These are phyloP conservation scores for Penaeus indicus DNA, from an alignment of 1,140 invertebrate species.

Conservation along the genomic window DNA sequence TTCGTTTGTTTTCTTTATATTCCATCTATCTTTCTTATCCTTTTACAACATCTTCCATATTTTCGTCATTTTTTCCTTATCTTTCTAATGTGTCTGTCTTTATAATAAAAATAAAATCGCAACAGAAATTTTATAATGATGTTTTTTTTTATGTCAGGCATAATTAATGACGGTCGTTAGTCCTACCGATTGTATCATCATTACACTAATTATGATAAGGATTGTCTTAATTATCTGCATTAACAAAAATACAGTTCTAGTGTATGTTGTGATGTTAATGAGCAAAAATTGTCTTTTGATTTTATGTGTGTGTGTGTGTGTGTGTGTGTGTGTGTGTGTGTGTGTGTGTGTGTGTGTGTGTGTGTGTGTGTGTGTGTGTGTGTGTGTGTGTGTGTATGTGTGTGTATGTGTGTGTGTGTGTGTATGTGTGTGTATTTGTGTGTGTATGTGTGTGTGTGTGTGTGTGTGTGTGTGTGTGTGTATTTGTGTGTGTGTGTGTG, in stretches of 20 bases:
- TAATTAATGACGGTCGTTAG: too few relatives aligned
- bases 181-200: too few relatives aligned
- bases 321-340: neutral
- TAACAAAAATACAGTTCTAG: neutral
- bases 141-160: neutral
- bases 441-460: slow-evolving; percentile 13
- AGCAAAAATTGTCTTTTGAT: too few relatives aligned
- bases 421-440: slow-evolving; percentile 33
- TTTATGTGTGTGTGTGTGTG: neutral
- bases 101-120: neutral
- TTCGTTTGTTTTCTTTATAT: too few relatives aligned
- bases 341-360: slow-evolving; percentile 8
- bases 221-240: neutral
- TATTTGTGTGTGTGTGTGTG: slow-evolving; percentile 5
- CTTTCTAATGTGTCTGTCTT: neutral
- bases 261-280: neutral
- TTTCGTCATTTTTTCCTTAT: neutral
- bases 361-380: neutral
- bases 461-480: slow-evolving; percentile 20
- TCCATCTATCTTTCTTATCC: neutral
- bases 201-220: too few relatives aligned
- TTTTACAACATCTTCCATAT: neutral
- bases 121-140: neutral
- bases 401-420: slow-evolving; percentile 39
- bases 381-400: slow-evolving; percentile 48